phyloP scores from a whole-genome alignment of 2,113 vertebrate genomes.

The Solea senegalensis region DNA sequence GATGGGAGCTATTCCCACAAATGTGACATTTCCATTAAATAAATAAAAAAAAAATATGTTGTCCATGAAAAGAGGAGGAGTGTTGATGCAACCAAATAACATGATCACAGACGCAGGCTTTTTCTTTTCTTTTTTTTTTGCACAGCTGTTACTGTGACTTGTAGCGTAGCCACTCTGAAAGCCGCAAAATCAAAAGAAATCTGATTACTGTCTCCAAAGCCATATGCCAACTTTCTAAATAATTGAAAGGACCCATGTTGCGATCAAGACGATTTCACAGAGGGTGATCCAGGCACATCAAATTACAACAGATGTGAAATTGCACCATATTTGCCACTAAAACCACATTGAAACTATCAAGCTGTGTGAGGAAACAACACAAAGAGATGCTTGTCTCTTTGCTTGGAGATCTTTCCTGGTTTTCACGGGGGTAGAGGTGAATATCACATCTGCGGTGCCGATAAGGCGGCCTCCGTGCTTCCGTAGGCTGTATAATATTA shows the following conservation, averaged over 20 bases:
- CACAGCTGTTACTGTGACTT: conserved; percentile 37
- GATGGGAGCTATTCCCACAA: conserved; percentile 68
- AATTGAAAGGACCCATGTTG: conserved; percentile 77
- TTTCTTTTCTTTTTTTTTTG: conserved; percentile 7
- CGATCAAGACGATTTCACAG: conserved; percentile 78
- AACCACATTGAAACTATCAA: conserved; percentile 68
- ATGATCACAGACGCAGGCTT: conserved; percentile 28
- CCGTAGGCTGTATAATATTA: conserved; percentile 86
- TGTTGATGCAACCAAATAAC: conserved; percentile 47
- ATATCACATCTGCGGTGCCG: conserved; percentile 78
- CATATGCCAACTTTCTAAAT: conserved; percentile 77
- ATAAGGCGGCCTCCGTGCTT: conserved; percentile 79
- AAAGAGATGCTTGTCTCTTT: conserved; percentile 77
- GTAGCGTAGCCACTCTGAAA: conserved; percentile 47
- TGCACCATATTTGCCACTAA: conserved; percentile 71
- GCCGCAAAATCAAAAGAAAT: conserved; percentile 67
- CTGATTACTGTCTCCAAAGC: conserved; percentile 72
- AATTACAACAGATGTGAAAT: conserved; percentile 81
- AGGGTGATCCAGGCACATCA: conserved; percentile 75
- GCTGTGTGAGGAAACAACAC: conserved; percentile 65
- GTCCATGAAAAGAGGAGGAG: conserved; percentile 16
- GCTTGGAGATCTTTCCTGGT: conserved; percentile 72
- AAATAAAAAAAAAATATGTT: conserved; percentile 35
- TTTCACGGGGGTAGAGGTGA: conserved; percentile 75
- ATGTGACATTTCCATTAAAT: conserved; percentile 69